Conservation (phyloP, 1,140 invertebrate genomes). For the Leucophenga varia region DNA sequence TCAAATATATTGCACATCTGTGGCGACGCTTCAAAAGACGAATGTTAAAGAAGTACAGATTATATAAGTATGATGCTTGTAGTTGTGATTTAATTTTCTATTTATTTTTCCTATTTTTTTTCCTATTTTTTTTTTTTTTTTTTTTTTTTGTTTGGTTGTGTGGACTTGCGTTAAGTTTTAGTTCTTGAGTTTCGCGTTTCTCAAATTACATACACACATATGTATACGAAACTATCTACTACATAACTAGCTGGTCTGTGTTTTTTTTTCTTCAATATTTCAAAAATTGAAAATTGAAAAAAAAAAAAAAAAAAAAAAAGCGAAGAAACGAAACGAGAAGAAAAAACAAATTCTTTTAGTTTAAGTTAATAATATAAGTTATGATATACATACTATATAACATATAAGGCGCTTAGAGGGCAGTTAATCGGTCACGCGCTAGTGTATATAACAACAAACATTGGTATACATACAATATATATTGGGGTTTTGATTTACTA, state of each 20-base stretch:
- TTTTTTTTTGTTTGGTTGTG: too few relatives aligned
- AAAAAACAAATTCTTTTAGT: too few relatives aligned
- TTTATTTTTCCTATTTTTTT: slow-evolving; percentile 36
- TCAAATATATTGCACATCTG: slow-evolving; percentile 93
- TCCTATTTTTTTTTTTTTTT: slow-evolving; percentile 16
- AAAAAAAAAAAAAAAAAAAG: not conserved
- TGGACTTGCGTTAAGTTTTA: slow-evolving; percentile 8
- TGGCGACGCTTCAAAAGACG: slow-evolving; percentile 81
- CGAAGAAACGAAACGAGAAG: not conserved
- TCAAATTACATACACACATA: too few relatives aligned
- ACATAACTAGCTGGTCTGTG: not conserved
- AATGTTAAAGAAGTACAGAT: slow-evolving; percentile 77
- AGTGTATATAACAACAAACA: too few relatives aligned
- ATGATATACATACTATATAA: too few relatives aligned
- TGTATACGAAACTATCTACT: too few relatives aligned
- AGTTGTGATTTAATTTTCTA: slow-evolving; percentile 50
- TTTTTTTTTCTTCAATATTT: not conserved
- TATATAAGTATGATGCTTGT: slow-evolving; percentile 62
- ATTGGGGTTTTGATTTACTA: too few relatives aligned
- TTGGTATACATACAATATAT: too few relatives aligned
- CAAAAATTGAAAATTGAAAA: not conserved
- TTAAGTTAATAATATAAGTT: too few relatives aligned
- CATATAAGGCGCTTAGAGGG: too few relatives aligned
- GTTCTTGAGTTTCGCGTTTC: not conserved
- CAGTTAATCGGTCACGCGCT: too few relatives aligned